Evolutionary conservation across 2,888 invertebrate genomes (phyloP).

Genomic region (Sclerodermus sp.): DNA sequence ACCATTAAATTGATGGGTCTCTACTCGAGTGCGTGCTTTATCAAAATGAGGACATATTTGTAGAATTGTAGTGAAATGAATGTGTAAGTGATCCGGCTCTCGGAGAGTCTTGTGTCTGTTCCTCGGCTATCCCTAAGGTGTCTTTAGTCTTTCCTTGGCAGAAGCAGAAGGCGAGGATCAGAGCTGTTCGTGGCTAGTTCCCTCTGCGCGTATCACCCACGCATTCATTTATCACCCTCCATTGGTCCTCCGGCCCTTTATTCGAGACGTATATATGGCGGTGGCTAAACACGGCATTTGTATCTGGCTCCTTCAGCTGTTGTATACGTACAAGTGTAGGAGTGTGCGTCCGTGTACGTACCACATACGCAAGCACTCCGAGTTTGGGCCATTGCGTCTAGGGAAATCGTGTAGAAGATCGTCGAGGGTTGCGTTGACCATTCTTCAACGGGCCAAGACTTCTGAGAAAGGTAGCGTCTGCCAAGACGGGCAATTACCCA

Average conservation of each 20-base stretch:
- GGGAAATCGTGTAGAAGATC: conserved; percentile 16
- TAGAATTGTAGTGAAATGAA: too few relatives aligned
- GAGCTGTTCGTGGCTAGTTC: background rate
- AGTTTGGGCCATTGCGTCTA: conserved; percentile 17
- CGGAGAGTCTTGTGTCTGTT: background rate
- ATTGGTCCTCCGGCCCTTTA: background rate
- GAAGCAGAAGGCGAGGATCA: conserved; percentile 5
- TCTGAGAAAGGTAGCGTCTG: too few relatives aligned
- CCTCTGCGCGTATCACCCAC: conserved; percentile 21
- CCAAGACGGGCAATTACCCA: too few relatives aligned
- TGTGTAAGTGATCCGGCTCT: too few relatives aligned
- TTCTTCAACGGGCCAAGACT: background rate
- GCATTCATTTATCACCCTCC: conserved; percentile 33
- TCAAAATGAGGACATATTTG: too few relatives aligned
- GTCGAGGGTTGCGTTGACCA: conserved; percentile 7
- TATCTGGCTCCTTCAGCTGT: conserved; percentile 5
- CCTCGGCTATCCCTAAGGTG: conserved; percentile 18
- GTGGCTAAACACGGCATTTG: conserved; percentile 23
- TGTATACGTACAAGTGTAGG: background rate
- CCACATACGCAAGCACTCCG: background rate
- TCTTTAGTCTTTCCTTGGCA: conserved; percentile 22
- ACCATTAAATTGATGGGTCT: too few relatives aligned
- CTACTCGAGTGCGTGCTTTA: too few relatives aligned
- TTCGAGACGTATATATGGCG: background rate
- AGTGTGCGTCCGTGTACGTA: background rate